These are phyloP conservation scores for Mastacembelus armatus DNA, from an alignment of 2,797 vertebrate species.

Conservation along the genomic window DNA sequence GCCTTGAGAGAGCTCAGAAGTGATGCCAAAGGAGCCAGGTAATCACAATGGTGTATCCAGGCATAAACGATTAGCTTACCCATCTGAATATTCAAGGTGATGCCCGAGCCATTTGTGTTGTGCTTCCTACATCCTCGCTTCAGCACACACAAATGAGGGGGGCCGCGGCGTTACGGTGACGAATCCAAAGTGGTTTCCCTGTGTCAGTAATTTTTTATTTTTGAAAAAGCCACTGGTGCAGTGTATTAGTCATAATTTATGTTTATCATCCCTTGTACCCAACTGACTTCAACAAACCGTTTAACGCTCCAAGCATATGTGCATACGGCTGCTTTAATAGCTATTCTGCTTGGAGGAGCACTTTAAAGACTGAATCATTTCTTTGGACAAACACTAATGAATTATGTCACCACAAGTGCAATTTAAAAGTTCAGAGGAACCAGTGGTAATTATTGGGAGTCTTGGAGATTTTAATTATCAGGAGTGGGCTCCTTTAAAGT, in stretches of 20 bases:
- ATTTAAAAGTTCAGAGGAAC: slow-evolving; percentile 75
- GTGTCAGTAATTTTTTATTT: slow-evolving; percentile 97
- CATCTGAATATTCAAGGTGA: slow-evolving; percentile 97
- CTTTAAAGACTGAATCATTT: slow-evolving; percentile 85
- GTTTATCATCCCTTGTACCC: slow-evolving; percentile 97
- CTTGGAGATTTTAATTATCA: slow-evolving; percentile 70
- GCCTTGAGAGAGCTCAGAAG: slow-evolving; percentile 61
- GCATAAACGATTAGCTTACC: slow-evolving; percentile 95
- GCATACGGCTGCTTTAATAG: slow-evolving; percentile 96
- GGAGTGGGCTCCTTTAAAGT: slow-evolving; percentile 70
- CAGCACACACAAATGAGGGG: slow-evolving; percentile 90
- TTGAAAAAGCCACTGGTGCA: slow-evolving; percentile 95
- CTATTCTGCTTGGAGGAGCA: slow-evolving; percentile 98
- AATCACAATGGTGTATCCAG: slow-evolving; percentile 93
- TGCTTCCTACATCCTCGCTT: slow-evolving; percentile 94
- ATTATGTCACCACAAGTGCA: slow-evolving; percentile 83
- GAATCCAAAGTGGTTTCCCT: slow-evolving; percentile 94
- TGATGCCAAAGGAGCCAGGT: slow-evolving; percentile 93
- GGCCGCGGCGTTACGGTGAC: slow-evolving; percentile 85
- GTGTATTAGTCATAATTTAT: slow-evolving; percentile 99
- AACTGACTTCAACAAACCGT: slow-evolving; percentile 98
- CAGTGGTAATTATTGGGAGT: slow-evolving; percentile 77
- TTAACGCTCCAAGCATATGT: slow-evolving; percentile 92
- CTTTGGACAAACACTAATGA: slow-evolving; percentile 86
- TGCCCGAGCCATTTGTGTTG: slow-evolving; percentile 94